phyloP scores from a whole-genome alignment of 1,140 invertebrate genomes.

The Drosophila sucinea region DNA sequence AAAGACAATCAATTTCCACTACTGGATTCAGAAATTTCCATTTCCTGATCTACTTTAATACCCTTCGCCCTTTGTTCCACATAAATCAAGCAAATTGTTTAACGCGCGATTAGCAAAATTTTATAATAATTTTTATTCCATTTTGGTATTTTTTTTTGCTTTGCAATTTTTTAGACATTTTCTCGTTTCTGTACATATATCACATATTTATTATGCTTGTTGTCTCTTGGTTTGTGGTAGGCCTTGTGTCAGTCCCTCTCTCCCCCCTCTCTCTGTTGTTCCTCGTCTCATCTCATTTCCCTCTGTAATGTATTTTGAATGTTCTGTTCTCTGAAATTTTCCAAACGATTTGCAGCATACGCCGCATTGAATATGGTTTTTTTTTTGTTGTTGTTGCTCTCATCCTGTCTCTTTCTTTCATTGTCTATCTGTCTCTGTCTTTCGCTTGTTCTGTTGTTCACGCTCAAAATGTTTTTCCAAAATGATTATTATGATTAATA shows the following conservation, averaged over 20 bases:
- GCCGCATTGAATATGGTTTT: slow-evolving; percentile 74
- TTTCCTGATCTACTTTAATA: background rate
- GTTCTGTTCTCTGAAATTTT: slow-evolving; percentile 70
- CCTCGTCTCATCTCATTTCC: slow-evolving; percentile 10
- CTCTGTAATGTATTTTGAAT: slow-evolving; percentile 48
- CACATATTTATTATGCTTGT: slow-evolving; percentile 62
- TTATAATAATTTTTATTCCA: slow-evolving; percentile 72
- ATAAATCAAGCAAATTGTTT: slow-evolving; percentile 81
- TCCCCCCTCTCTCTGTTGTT: slow-evolving; percentile 29
- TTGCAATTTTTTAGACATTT: slow-evolving; percentile 32
- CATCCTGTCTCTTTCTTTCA: slow-evolving; percentile 28
- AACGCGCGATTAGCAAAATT: slow-evolving; percentile 80
- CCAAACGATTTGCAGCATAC: slow-evolving; percentile 77
- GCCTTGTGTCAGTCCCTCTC: background rate
- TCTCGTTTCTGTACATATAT: slow-evolving; percentile 38
- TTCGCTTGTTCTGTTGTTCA: slow-evolving; percentile 45
- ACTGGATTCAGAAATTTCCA: too few relatives aligned
- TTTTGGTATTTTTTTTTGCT: slow-evolving; percentile 60
- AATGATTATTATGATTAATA: slow-evolving; percentile 82
- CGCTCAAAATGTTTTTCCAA: slow-evolving; percentile 73
- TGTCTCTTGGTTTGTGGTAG: slow-evolving; percentile 37
- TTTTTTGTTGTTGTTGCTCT: slow-evolving; percentile 26
- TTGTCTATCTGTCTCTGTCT: slow-evolving; percentile 1
- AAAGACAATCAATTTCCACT: too few relatives aligned
- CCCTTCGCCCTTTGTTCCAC: slow-evolving; percentile 34